A percentile compares a stretch with the other conserved stretches of the same genome.
Evolutionary conservation across 2,888 invertebrate genomes (phyloP).

Genomic region (Oeneis ivallda): DNA sequence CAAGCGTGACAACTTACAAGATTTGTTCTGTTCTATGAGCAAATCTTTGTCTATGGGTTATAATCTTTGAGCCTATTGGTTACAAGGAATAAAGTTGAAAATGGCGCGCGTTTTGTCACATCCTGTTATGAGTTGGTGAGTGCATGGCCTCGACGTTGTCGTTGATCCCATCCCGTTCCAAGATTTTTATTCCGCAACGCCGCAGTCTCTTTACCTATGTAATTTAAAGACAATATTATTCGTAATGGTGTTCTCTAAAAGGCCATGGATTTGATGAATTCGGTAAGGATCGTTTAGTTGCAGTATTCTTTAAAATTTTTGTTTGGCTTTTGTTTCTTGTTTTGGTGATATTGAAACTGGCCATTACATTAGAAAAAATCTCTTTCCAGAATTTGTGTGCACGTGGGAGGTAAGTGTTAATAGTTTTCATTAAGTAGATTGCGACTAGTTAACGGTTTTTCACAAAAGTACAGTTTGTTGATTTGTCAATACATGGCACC

Average conservation of each 20-base stretch:
- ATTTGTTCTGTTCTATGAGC: slow-evolving; percentile 39
- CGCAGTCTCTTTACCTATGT: slow-evolving; percentile 63
- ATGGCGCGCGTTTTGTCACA: slow-evolving; percentile 78
- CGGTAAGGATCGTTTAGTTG: slow-evolving; percentile 71
- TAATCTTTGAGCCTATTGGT: slow-evolving; percentile 57
- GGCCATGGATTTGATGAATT: slow-evolving; percentile 83
- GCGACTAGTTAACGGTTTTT: slow-evolving; percentile 66
- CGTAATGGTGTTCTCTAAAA: slow-evolving; percentile 80
- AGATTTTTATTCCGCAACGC: slow-evolving; percentile 63
- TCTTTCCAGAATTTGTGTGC: slow-evolving; percentile 81
- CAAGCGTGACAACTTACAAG: slow-evolving; percentile 47
- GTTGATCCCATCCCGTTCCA: slow-evolving; percentile 71
- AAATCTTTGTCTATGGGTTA: slow-evolving; percentile 48
- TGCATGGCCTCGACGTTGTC: slow-evolving; percentile 76
- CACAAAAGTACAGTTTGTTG: slow-evolving; percentile 64
- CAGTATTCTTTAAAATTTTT: slow-evolving; percentile 61
- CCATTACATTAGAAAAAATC: slow-evolving; percentile 82
- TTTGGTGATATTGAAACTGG: slow-evolving; percentile 82
- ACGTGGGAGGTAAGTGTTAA: slow-evolving; percentile 79
- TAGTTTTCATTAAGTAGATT: slow-evolving; percentile 64
- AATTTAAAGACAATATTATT: slow-evolving; percentile 68
- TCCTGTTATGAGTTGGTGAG: slow-evolving; percentile 76
- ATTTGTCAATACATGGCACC: slow-evolving; percentile 80
- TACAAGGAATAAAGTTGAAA: slow-evolving; percentile 51
- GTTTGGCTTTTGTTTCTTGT: slow-evolving; percentile 83